Percentiles rank a stretch among this genome's conserved stretches.
phyloP scores from a whole-genome alignment of 1,140 invertebrate genomes.

The Laodelphax striatellus region DNA sequence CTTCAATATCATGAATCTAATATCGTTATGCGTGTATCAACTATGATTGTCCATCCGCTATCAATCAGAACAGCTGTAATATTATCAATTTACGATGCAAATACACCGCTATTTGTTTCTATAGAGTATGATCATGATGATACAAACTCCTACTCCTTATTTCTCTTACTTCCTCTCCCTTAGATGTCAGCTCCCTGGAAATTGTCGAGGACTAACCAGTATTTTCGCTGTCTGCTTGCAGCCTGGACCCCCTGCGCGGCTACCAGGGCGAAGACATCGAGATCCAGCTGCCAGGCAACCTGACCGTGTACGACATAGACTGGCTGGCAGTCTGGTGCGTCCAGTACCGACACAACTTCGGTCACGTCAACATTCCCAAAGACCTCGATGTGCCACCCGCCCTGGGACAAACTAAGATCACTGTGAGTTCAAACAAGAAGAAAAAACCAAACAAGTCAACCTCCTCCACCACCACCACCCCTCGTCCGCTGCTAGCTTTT shows the following conservation, averaged over 20 bases:
- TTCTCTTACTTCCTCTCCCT: no score
- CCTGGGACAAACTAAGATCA: slow-evolving; percentile 76
- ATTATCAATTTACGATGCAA: no score
- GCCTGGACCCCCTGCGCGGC: slow-evolving; percentile 58
- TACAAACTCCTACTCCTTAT: no score
- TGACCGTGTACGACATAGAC: slow-evolving; percentile 84
- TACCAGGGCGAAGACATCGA: slow-evolving; percentile 88
- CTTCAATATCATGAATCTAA: no score
- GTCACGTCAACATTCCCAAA: slow-evolving; percentile 77
- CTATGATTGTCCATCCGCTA: no score
- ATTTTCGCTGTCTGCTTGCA: slow-evolving; percentile 32
- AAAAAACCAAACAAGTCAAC: neutral
- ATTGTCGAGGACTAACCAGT: no score
- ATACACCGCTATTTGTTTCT: no score
- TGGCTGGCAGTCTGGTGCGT: slow-evolving; percentile 87
- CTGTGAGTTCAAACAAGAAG: slow-evolving; percentile 42
- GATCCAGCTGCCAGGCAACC: slow-evolving; percentile 67
- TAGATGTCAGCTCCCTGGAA: no score
- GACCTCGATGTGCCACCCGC: slow-evolving; percentile 82
- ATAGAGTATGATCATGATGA: no score
- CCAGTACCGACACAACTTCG: slow-evolving; percentile 77
- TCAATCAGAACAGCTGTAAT: no score
- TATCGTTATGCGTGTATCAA: no score
- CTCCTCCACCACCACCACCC: neutral
- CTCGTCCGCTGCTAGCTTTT: no score